Evolutionary conservation across 2,113 vertebrate species (phyloP), one percentile per base, ranked within the genome.

Genomic region (Penelope pileata): DNA sequence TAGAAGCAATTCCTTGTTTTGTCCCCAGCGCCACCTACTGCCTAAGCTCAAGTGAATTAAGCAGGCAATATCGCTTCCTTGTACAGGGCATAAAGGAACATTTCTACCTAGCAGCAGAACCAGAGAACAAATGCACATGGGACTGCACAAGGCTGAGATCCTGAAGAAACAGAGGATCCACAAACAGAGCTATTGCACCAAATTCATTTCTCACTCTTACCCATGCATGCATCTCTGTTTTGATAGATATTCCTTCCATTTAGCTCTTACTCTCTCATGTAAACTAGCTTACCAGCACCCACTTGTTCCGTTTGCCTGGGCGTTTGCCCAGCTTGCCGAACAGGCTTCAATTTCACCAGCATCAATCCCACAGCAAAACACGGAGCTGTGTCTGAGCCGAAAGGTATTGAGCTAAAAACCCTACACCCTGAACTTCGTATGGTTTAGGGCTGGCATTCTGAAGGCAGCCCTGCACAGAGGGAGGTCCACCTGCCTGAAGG

Each of bases 391-490:
- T 21, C 26, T 42, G 38, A 63, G 54, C 72, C 32, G 19, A 56
- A 48, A 36, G 24, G 8, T 43, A 36, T 2, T 58, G 22, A 45
- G 47, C 23, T 50, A 42, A 40, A 86, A 47, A 51, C 29, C 32
- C 54, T n/a, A 16, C 2, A 12, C 0, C 3, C 30, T 32, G 36
- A 43, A 34, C 7, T 16, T 4, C 13, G 15, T 22, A 26, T 0
- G 0, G 51, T 38, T 82, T 42, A 43, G 66, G 18, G 54, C 12
- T n/a, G 30, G 30, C 19, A 30, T 10, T 56, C 30, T 43, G 42
- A 43, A 43, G 42, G 42, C 42, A 43, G 42, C 42, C 42, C 42
- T 43, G 42, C 15, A 15, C 18, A 12, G 30, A 56, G 54, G 54
- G 16, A 56, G 51, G 29, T 30, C 51, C 16, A 30, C 29, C 51